Conservation (phyloP, 2,797 vertebrate genomes). For the Rhinogobio ventralis region DNA sequence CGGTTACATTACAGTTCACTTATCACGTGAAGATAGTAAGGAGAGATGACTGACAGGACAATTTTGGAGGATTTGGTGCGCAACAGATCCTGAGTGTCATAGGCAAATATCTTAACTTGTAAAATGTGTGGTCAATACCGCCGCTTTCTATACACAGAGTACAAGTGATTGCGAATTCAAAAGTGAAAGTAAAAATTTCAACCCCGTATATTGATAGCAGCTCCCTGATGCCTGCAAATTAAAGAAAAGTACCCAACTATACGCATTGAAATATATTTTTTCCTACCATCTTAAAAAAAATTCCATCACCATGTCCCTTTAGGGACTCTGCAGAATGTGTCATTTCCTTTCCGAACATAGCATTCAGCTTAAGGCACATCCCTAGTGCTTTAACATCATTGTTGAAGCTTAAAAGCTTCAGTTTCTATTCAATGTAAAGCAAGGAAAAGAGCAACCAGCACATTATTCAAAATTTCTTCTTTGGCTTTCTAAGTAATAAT, state of each 20-base stretch:
- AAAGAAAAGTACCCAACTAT: too few species aligned
- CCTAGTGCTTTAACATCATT: too few species aligned
- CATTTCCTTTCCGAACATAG: not conserved
- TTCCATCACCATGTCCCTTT: not conserved
- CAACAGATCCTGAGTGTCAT: not conserved
- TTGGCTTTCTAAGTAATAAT: not conserved
- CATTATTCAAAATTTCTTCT: not conserved
- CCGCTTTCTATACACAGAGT: not conserved
- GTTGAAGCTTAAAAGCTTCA: not conserved
- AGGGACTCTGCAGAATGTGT: not conserved
- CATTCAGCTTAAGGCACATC: not conserved
- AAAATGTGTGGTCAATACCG: not conserved
- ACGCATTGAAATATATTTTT: not conserved
- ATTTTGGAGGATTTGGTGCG: not conserved
- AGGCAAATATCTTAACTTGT: not conserved
- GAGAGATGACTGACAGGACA: too few species aligned
- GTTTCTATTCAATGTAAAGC: not conserved
- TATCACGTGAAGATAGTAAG: too few species aligned
- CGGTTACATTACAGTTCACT: too few species aligned
- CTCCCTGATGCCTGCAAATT: too few species aligned
- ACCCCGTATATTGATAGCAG: too few species aligned
- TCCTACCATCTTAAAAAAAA: too few species aligned
- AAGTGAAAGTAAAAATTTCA: too few species aligned
- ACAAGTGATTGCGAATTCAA: accelerated
- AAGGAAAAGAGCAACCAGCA: not conserved